Evolutionary conservation across 2,113 vertebrate genomes (phyloP), one percentile per base, ranked within the genome.

Genomic region (Spermophilus dauricus): DNA sequence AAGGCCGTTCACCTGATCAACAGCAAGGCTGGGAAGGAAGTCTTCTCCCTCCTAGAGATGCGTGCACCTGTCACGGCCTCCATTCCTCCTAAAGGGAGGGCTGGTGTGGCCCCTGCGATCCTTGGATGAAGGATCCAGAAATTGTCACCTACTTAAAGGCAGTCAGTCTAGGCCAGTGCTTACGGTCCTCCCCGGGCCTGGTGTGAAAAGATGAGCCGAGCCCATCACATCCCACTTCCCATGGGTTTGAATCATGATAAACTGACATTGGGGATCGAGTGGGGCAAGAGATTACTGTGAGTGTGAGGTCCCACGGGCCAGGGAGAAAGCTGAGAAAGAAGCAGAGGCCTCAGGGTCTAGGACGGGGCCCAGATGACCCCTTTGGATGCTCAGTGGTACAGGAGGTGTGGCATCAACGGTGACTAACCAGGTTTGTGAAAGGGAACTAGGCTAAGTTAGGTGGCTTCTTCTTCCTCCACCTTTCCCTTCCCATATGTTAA

Each of bases 1-100:
- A 26, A 53, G 34, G 24, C 22, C 32, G 28, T 4, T 65, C 30
- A 16, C 9, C 30, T 69, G 37, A 12, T 37, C 20, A 30, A 51
- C 48, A 70, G 32, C 53, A 73, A 22, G 30, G 1, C 17, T 42
- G 6, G 28, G 22, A 3, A 22, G 32, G 30, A 86, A 84, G 42
- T 5, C 34, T 28, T 24, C 34, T 58, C 34, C 20, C 18, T 39
- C 20, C 37, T 63, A 63, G 63, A 61, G 48, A 1, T 34, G 9
- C 8, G 53, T 12, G 6, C 8, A 34, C 22, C 9, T 10, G 11
- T 24, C 42, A 48, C 0, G 4, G 14, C 4, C 26, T 22, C 28
- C 16, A 4, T 76, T 48, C 30, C 32, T 85, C 10, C 34, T 51
- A 32, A 75, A 77, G 32, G 2, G 5, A 58, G 20, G 10, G 30